Base-by-base conservation (phyloP, 2,797 vertebrate species). In the Tachyglossus aculeatus region DNA sequence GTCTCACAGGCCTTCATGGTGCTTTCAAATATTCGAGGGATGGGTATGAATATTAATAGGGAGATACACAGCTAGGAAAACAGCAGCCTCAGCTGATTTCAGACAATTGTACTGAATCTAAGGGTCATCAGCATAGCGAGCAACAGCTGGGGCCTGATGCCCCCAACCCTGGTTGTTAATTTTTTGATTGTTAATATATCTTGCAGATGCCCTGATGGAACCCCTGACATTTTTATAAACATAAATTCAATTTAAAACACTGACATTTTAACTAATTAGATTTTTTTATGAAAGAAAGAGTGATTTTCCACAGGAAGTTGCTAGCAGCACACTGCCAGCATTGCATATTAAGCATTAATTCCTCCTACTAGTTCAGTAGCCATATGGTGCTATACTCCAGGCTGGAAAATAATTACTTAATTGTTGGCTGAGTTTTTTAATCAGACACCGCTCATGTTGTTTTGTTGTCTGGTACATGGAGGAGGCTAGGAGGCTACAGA, bases 341-440 rank as follows among this genome's bases (percentile, higher is more conserved):
- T 62, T 86, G 68, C 61, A 75, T 83, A 74, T 83, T 80, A 83
- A 80, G 57, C 58, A 68, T 57, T 43, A 73, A 59, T 57, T 85
- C 79, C 86, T 84, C 82, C 86, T 63, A 81, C 75, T 85, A 80
- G 65, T 78, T 86, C 85, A 73, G 74, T 81, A 71, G 74, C 82
- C 78, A 87, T 85, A 87, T 83, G 83, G 84, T 59, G 71, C 78
- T 76, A 70, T 79, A 83, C 75, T 77, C 81, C 81, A 67, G 64
- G 77, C 69, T 82, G 84, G 85, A 83, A 87, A 80, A 83, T 88
- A 87, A 83, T 82, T 78, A 82, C 74, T 88, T 82, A 81, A 81
- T 81, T 82, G 80, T 85, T 80, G 80, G 79, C 83, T 86, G 57
- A 2, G 32, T 19, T 66, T 78, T 81, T 88, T 82, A 87, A 88